Base-by-base conservation (phyloP, 2,888 invertebrate species). In the Altica lythri region DNA sequence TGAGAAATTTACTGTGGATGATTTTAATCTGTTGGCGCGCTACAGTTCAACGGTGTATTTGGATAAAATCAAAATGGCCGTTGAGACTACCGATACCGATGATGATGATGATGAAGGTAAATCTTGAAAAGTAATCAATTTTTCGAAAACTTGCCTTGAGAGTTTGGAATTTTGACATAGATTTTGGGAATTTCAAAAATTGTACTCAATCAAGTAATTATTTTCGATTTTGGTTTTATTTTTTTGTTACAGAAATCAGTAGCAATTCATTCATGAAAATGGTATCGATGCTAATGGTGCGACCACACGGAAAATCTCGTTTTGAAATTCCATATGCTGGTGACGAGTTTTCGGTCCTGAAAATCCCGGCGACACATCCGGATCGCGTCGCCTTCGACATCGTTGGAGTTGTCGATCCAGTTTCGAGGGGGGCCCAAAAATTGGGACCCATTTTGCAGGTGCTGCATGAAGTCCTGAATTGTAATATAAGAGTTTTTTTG, bases 361-460 rank as follows among this genome's bases (percentile, higher is more conserved):
- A 78, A 60, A 69, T 82, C 46, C 74, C 75, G 0, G 75, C 86
- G 0, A 69, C 71, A 1, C 77, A 81, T 65, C 72, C 80, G 1
- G 78, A 83, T 27, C 76, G 80, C 49, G 86, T 89, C 1, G 83
- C 86, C 0, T 86, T 90, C 66, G 86, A 88, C 77, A 80, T 96
- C 6, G 83, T 88, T 10, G 93, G 89, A 1, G 86, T 96, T 10
- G 81, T 98, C 35, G 98, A 99, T 80, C 98, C 99, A 0, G 92
- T 96, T 1, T 95, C 95, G 2, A 80, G 87, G 47, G 93, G 92
- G 2, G 96, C 97, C 1, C 97, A 98, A 77, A 94, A 95, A 72
- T 75, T 97, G 25, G 88, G 93, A 0, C 87, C 95, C 0, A 83
- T 97, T 54, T 76, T 97, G 56, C 82, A 89, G 61, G 84, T 91